Conservation (phyloP, 2,888 invertebrate genomes). For the Pristionchus mayeri region DNA sequence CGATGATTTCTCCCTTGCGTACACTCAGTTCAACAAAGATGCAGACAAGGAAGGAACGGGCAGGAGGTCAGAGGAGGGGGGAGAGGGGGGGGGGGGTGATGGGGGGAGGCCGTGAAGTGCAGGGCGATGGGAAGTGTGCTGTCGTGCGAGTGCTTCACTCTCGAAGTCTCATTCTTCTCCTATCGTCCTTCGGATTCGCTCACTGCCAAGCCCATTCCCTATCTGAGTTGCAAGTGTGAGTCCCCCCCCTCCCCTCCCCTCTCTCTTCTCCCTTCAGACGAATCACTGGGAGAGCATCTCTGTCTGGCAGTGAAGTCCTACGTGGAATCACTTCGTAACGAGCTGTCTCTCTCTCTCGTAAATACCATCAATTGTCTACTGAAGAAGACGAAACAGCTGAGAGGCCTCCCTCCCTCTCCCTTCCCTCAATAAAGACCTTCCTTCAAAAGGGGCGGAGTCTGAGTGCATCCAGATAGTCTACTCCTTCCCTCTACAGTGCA, state of each 20-base stretch:
- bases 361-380: conserved; percentile 60
- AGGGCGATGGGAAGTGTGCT: conserved; percentile 67
- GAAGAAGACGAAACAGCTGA: conserved; percentile 49
- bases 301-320: conserved; percentile 58
- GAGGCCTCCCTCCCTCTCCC: conserved; percentile 1
- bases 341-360: conserved; percentile 52
- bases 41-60: conserved; percentile 89
- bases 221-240: conserved; percentile 68
- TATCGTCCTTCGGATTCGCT: conserved; percentile 63
- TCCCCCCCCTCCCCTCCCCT: not conserved
- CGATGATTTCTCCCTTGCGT: conserved; percentile 88
- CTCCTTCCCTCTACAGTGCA: conserved; percentile 16
- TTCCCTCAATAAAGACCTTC: conserved; percentile 19
- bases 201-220: conserved; percentile 60
- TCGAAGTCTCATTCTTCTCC: conserved; percentile 72
- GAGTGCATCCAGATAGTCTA: not conserved
- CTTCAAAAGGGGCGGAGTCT: not conserved
- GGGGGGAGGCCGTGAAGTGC: too few species aligned
- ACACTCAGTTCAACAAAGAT: conserved; percentile 94
- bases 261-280: conserved; percentile 42
- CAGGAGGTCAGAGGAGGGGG: conserved; percentile 78
- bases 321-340: conserved; percentile 54
- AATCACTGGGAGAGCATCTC: conserved; percentile 56
- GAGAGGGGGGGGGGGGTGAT: not conserved
- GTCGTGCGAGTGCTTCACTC: conserved; percentile 68